Evolutionary conservation across 2,888 invertebrate species (phyloP).

Genomic region (Balanococcus diminutus): DNA sequence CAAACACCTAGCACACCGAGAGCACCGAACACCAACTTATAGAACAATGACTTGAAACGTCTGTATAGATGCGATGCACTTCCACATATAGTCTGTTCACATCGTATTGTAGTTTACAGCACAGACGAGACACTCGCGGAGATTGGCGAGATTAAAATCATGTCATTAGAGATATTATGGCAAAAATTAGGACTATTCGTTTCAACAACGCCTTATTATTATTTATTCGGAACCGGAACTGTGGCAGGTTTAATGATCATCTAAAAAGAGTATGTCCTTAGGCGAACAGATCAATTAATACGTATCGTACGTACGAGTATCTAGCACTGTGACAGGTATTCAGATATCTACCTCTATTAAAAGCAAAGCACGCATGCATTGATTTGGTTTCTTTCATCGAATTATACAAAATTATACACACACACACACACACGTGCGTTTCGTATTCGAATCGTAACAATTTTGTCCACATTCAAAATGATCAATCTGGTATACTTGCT

Average conservation of each 20-base stretch:
- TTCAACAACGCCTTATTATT: conserved; percentile 10
- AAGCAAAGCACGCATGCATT: neutral
- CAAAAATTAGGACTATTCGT: conserved; percentile 14
- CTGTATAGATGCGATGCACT: neutral
- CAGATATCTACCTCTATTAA: too few species aligned
- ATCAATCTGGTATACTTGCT: neutral
- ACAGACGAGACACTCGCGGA: too few species aligned
- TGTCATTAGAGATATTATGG: neutral
- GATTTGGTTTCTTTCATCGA: neutral
- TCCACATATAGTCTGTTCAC: neutral
- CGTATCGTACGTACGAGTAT: too few species aligned
- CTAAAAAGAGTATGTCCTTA: neutral
- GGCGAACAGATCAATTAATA: neutral
- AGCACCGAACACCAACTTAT: neutral
- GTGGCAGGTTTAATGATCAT: neutral
- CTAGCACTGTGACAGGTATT: neutral
- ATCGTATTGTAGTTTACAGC: neutral
- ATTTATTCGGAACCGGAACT: conserved; percentile 25
- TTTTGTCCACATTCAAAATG: neutral
- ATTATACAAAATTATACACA: neutral
- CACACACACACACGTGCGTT: neutral
- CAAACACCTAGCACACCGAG: neutral
- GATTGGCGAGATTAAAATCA: neutral
- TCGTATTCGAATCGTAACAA: neutral
- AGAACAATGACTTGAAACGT: neutral